Evolutionary conservation across 2,888 invertebrate species (phyloP).

Genomic region (Tribolium freemani): DNA sequence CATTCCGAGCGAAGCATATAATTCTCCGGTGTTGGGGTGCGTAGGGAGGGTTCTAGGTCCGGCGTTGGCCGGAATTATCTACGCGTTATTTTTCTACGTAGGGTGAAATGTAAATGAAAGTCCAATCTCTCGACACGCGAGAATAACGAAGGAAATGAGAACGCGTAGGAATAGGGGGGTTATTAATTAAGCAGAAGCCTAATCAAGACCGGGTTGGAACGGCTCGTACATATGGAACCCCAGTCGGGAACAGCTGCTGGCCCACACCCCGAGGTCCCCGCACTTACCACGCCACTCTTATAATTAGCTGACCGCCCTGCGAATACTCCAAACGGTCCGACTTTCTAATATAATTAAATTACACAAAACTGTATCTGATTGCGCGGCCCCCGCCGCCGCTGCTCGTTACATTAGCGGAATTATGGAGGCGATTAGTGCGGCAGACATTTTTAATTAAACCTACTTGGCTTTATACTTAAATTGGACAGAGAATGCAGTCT

Average conservation of each 20-base stretch:
- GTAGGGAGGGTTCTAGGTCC: constrained; percentile 31
- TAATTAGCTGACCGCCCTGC: constrained; percentile 48
- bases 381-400: constrained; percentile 18
- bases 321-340: constrained; percentile 40
- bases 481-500: constrained; percentile 7
- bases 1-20: constrained; percentile 6
- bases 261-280: constrained; percentile 28
- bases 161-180: constrained; percentile 65
- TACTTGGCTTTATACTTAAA: constrained; percentile 19
- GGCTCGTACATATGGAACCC: constrained; percentile 55
- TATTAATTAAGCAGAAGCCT: constrained; percentile 74
- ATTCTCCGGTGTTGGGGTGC: constrained; percentile 22
- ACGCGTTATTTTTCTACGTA: constrained; percentile 44
- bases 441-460: constrained; percentile 36
- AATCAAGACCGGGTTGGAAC: constrained; percentile 67
- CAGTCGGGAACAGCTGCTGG: constrained; percentile 53
- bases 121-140: constrained; percentile 65
- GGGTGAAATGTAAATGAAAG: constrained; percentile 62
- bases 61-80: constrained; percentile 35
- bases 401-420: constrained; percentile 36
- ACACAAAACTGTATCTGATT: constrained; percentile 42
- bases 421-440: constrained; percentile 25
- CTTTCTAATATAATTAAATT: constrained; percentile 47
- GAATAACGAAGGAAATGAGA: constrained; percentile 64
- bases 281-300: constrained; percentile 42